Base-by-base conservation (phyloP, 2,888 invertebrate genomes). In the Pammene fasciana region DNA sequence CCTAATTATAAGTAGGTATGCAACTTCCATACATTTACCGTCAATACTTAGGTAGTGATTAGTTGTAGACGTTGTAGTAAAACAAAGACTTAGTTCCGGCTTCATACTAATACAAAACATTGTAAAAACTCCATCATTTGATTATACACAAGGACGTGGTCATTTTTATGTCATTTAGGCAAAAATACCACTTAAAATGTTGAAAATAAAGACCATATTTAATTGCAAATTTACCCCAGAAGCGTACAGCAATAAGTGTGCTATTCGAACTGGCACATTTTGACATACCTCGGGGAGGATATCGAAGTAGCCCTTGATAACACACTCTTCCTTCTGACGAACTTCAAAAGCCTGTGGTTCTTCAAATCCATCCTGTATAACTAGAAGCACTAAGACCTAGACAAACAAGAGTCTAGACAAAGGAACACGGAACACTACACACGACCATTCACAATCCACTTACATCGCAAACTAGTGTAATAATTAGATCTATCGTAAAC, bases 401-500 rank as follows among this genome's bases (percentile, higher is more conserved):
- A 14, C 55, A n/a, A 18, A 6, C 38, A 38, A 38, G 6, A 38
- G 38, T 38, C 38, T 38, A 71, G 73, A 72, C 71, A 68, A 71
- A 65, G 66, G 67, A 73, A 72, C 72, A 79, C 77, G 72, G 75
- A 77, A 81, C 59, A 79, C 88, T 75, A 75, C 75, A 78, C 88
- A 89, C 91, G 81, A 87, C 92, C 90, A 89, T 86, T 82, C 88
- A 82, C 86, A 77, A 76, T 77, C 80, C 76, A 82, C 82, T 79
- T 77, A 80, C 86, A 86, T 84, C 79, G 79, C 80, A 80, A 81
- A 91, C 89, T 91, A 89, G 79, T 79, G 78, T 78, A 82, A 79
- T 86, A 92, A 90, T 90, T 89, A 89, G 84, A 87, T 86, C 86
- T 82, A 86, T 87, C 87, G 90, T 89, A 87, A 87, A 84, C 78